Base-by-base conservation (phyloP, 1,140 invertebrate genomes). In the Potamilus streckersoni region DNA sequence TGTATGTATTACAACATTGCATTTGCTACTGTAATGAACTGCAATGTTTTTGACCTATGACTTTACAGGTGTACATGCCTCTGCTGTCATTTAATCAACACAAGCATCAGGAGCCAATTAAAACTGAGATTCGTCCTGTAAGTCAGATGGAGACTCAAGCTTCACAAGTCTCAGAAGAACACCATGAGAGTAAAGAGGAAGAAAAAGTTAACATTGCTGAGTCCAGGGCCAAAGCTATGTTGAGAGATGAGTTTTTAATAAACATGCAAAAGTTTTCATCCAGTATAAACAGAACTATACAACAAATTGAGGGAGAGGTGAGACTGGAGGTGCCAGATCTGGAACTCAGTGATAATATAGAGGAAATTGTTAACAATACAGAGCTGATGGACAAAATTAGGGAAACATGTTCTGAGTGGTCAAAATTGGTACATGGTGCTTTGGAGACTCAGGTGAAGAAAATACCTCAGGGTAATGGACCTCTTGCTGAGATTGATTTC, bases 401-500 rank as follows among this genome's bases (percentile, higher is more conserved):
- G 78, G 82, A 88, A 27, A 84, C 82, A 20, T 88, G 86, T 74
- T 60, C 71, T 27, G 85, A 89, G 63, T 91, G 90, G 90, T 82
- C 86, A 16, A 82, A 86, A 60, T 84, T 89, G 69, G 83, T 91
- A 17, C 79, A 81, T 60, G 79, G 73, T 20, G 90, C 89, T 20
- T 69, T 91, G 12, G 87, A 91, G 59, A 80, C 74, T 23, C 84
- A 86, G 69, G 76, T 89, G 75, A 86, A 87, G 71, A 89, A 87
- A 75, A 81, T 80, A 61, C 92, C 93, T 1, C 90, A 92, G 63
- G 94, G 93, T 0, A 93, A 94, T 75, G 94, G 94, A 0, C 96
- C 95, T 2, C 90, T 96, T 68, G 93, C 94, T 0, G 95, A 96
- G 84, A 95, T 94, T 81, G 93, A 94, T 64, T 95, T 94, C 79